Conservation (phyloP, 2,888 invertebrate genomes). For the Creontiades dilutus region DNA sequence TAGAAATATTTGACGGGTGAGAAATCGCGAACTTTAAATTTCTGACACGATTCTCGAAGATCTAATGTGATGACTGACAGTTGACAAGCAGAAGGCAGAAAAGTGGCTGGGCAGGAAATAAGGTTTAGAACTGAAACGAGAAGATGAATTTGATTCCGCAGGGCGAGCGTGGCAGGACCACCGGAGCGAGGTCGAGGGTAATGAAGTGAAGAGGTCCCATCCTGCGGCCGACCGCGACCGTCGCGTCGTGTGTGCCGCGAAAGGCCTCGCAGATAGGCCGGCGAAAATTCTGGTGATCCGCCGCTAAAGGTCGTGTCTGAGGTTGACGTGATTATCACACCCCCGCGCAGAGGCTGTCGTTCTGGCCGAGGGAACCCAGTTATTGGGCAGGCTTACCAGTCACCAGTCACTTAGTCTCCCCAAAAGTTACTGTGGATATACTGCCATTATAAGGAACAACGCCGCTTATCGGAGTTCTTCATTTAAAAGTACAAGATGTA, state of each 20-base stretch:
- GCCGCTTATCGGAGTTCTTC: too few relatives aligned
- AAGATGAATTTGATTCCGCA: constrained; percentile 14
- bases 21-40: too few relatives aligned
- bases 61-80: background rate
- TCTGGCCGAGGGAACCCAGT: background rate
- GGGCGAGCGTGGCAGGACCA: background rate
- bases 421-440: too few relatives aligned
- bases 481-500: too few relatives aligned
- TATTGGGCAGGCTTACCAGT: background rate
- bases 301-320: constrained; percentile 23
- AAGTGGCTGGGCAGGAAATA: background rate
- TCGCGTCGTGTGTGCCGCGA: constrained; percentile 6
- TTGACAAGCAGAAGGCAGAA: background rate
- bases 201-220: constrained; percentile 24
- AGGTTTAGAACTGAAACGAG: constrained; percentile 8
- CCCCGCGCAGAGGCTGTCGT: background rate
- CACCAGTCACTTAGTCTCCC: background rate
- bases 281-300: background rate
- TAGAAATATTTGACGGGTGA: too few relatives aligned
- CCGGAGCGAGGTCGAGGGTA: constrained; percentile 6
- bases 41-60: too few relatives aligned
- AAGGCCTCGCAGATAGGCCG: background rate
- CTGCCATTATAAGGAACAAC: too few relatives aligned
- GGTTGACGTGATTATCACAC: constrained; percentile 42
- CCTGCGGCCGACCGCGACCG: background rate